Conservation (phyloP, 2,888 invertebrate species). For the Baronia brevicornis region DNA sequence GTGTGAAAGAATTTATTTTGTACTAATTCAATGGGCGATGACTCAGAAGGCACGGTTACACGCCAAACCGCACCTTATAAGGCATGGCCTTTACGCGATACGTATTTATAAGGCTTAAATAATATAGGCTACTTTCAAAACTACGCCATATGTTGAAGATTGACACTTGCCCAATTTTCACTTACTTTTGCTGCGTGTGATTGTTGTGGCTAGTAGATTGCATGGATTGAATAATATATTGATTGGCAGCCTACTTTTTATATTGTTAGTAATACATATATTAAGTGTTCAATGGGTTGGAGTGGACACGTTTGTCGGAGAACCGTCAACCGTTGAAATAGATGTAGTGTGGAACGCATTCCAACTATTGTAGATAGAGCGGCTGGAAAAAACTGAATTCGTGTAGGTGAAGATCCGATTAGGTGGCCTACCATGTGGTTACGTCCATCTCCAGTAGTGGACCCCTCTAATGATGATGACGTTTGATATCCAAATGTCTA, state of each 20-base stretch:
- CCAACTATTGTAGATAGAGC: too few species aligned
- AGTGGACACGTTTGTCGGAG: too few species aligned
- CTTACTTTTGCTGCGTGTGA: conserved; percentile 22
- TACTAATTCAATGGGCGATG: conserved; percentile 59
- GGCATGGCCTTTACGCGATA: conserved; percentile 65
- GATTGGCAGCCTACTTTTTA: background rate
- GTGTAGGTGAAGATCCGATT: too few species aligned
- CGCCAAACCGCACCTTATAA: conserved; percentile 58
- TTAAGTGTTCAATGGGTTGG: too few species aligned
- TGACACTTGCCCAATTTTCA: conserved; percentile 63
- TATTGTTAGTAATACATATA: background rate
- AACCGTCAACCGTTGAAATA: too few species aligned
- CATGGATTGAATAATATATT: too few species aligned
- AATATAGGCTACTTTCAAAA: conserved; percentile 65
- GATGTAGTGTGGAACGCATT: too few species aligned
- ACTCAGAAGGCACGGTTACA: conserved; percentile 60
- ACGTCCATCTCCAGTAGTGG: too few species aligned
- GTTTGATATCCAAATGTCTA: too few species aligned
- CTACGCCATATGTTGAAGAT: conserved; percentile 65
- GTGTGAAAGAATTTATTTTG: conserved; percentile 52
- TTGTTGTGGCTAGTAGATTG: background rate
- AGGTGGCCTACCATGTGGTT: too few species aligned
- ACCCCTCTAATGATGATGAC: too few species aligned
- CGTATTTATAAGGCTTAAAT: conserved; percentile 65
- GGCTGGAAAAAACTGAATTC: too few species aligned